These are phyloP conservation scores for Pyrgilauda ruficollis DNA, from an alignment of 2,113 vertebrate species.

Conservation along the genomic window DNA sequence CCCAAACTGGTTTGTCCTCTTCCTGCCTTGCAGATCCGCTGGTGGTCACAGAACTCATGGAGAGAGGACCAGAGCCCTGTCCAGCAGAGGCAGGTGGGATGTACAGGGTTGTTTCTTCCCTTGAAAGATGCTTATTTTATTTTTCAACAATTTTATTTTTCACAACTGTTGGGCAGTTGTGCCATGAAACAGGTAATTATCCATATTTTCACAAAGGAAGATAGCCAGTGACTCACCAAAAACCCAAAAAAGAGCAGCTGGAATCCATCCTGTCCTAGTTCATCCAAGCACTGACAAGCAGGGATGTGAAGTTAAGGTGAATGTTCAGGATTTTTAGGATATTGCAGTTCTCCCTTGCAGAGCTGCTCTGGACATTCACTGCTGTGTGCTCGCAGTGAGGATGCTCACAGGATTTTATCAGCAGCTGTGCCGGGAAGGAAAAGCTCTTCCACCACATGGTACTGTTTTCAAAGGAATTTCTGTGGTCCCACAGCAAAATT, in stretches of 20 bases:
- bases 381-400: neutral
- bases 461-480: neutral
- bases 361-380: neutral
- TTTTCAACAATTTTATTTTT: neutral
- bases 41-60: fast-evolving
- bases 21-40: neutral
- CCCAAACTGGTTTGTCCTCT: neutral
- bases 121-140: neutral
- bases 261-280: neutral
- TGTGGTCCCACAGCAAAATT: neutral
- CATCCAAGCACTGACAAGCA: neutral
- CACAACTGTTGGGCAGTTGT: neutral
- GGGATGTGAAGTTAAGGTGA: neutral
- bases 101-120: neutral
- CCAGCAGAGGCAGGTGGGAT: neutral
- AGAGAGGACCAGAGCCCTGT: fast-evolving
- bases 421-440: neutral
- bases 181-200: neutral
- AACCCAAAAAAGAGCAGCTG: neutral
- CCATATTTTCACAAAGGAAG: neutral
- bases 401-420: neutral
- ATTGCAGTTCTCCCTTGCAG: neutral
- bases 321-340: neutral
- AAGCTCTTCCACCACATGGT: neutral
- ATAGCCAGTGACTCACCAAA: neutral